A percentile compares a stretch with the other conserved stretches of the same genome.
Evolutionary conservation across 1,140 invertebrate species (phyloP).

Genomic region (Diprion similis): DNA sequence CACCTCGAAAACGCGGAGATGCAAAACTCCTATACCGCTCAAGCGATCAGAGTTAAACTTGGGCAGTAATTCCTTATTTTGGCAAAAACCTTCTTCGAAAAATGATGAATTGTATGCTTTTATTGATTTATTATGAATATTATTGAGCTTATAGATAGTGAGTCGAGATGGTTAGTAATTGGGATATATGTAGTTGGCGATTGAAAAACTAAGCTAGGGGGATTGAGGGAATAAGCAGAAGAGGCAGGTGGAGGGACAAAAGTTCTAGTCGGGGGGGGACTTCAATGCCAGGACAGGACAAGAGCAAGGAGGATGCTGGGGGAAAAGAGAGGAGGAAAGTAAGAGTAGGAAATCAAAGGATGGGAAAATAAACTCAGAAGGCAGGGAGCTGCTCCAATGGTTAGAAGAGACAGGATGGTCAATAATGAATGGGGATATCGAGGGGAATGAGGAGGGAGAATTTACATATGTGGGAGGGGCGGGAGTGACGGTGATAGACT

Average conservation of each 20-base stretch:
- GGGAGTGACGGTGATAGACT: constrained; percentile 31
- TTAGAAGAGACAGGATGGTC: constrained; percentile 20
- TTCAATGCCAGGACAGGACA: constrained; percentile 33
- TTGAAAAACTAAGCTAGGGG: background rate
- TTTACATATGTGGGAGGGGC: constrained; percentile 25
- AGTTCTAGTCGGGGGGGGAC: constrained; percentile 46
- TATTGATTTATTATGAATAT: too few species aligned
- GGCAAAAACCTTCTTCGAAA: too few species aligned
- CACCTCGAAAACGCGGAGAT: too few species aligned
- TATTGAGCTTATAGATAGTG: too few species aligned
- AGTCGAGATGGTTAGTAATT: background rate
- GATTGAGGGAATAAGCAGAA: constrained; percentile 28
- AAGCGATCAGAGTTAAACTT: too few species aligned
- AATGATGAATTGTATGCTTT: too few species aligned
- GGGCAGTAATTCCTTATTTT: too few species aligned
- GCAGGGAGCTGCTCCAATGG: constrained; percentile 10
- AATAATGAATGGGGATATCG: constrained; percentile 25
- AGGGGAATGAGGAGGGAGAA: constrained; percentile 33
- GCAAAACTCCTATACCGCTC: too few species aligned
- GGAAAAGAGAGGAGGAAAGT: background rate
- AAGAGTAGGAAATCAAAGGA: constrained; percentile 7
- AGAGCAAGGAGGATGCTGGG: background rate
- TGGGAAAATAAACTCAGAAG: constrained; percentile 15
- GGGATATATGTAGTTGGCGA: background rate
- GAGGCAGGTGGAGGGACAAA: constrained; percentile 40